These are phyloP conservation scores for Tringa solitaria DNA, from an alignment of 2,113 vertebrate genomes.

Conservation along the genomic window DNA sequence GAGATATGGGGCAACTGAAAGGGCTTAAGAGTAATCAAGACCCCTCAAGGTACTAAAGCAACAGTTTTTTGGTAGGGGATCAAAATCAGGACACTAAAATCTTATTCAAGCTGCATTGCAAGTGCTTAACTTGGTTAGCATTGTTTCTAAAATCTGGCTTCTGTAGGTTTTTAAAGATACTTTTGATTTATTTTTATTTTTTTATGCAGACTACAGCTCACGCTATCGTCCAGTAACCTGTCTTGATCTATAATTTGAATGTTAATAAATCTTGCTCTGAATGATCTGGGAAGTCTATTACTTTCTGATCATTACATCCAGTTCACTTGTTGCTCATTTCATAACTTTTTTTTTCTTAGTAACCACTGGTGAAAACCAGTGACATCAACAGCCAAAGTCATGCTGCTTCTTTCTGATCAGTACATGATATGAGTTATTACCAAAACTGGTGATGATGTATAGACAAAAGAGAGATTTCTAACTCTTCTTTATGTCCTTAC, in stretches of 20 bases:
- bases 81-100: neutral
- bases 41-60: neutral
- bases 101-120: neutral
- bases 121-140: neutral
- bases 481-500: neutral
- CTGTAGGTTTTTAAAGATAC: neutral
- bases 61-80: neutral
- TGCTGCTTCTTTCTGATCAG: neutral
- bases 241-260: neutral
- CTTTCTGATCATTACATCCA: neutral
- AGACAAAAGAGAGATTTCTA: neutral
- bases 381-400: neutral
- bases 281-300: neutral
- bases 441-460: neutral
- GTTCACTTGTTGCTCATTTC: neutral
- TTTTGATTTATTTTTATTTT: neutral
- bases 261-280: neutral
- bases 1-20: neutral
- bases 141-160: neutral
- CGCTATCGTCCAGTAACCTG: accelerated
- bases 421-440: neutral
- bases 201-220: neutral
- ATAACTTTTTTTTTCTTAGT: neutral
- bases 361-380: neutral
- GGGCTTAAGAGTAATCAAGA: neutral